phyloP scores from a whole-genome alignment of 1,140 invertebrate species.

The Panulirus ornatus region DNA sequence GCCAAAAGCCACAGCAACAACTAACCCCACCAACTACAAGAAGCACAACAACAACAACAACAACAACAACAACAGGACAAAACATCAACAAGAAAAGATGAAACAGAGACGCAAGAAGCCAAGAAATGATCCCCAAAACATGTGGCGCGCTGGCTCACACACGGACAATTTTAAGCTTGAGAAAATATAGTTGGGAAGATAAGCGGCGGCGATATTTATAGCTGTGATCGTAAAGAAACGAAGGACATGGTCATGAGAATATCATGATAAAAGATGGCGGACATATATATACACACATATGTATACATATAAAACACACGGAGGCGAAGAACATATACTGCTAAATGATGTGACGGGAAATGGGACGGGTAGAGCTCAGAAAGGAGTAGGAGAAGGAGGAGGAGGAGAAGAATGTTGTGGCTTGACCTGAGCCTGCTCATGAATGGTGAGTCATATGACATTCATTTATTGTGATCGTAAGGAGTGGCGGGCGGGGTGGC shows the following conservation, averaged over 20 bases:
- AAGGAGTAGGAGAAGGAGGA: background rate
- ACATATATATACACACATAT: constrained; percentile 26
- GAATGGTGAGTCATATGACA: constrained; percentile 59
- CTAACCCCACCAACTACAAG: too few relatives aligned
- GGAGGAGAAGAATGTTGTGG: background rate
- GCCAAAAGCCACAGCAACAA: background rate
- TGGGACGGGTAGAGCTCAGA: background rate
- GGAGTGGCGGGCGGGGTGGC: too few relatives aligned
- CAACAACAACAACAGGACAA: background rate
- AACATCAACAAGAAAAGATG: background rate
- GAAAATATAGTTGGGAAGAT: background rate
- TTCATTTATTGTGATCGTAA: constrained; percentile 31
- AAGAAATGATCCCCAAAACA: background rate
- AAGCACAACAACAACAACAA: background rate
- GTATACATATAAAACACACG: constrained; percentile 9
- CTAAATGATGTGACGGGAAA: background rate
- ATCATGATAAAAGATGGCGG: background rate
- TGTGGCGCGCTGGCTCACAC: background rate
- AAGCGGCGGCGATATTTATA: constrained; percentile 19
- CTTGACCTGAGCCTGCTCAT: constrained; percentile 37
- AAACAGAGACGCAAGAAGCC: background rate
- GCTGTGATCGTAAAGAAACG: constrained; percentile 2
- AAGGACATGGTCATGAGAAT: background rate
- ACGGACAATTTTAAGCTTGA: background rate
- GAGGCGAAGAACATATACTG: background rate